Evolutionary conservation across 2,888 invertebrate genomes (phyloP).

Genomic region (Tiphia femorata): DNA sequence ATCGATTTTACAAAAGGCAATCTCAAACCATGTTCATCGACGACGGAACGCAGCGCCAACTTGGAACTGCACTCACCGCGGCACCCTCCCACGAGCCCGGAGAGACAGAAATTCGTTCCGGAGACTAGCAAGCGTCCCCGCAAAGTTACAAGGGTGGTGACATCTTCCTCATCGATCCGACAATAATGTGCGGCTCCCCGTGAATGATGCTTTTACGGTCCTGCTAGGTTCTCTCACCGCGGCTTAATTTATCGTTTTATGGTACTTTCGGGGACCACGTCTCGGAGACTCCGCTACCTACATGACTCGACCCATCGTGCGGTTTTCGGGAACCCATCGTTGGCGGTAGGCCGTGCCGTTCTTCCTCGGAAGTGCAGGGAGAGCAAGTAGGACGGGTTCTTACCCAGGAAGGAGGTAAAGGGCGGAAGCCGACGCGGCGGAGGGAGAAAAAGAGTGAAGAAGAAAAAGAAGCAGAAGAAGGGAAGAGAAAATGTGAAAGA

Average conservation of each 20-base stretch:
- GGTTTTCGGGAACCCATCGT: constrained; percentile 28
- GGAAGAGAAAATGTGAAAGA: constrained; percentile 17
- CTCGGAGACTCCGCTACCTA: constrained; percentile 17
- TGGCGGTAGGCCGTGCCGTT: constrained; percentile 36
- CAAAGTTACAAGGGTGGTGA: constrained; percentile 26
- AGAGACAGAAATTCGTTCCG: background rate
- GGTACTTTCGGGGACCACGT: constrained; percentile 48
- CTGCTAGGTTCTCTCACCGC: constrained; percentile 35
- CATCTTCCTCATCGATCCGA: constrained; percentile 49
- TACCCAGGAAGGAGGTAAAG: background rate
- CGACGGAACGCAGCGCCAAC: too few relatives aligned
- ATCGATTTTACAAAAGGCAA: too few relatives aligned
- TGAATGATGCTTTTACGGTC: constrained; percentile 63
- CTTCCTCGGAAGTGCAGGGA: background rate
- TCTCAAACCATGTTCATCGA: too few relatives aligned
- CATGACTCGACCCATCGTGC: too few relatives aligned
- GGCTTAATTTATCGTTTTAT: constrained; percentile 64
- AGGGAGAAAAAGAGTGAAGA: constrained; percentile 14
- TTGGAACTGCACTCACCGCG: too few relatives aligned
- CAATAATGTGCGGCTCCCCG: constrained; percentile 60
- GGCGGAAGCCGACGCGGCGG: background rate
- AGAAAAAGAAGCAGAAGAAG: constrained; percentile 16
- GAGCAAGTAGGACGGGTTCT: background rate
- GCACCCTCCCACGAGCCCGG: too few relatives aligned
- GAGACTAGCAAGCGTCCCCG: constrained; percentile 12